These are phyloP conservation scores for Rissa tridactyla DNA, from an alignment of 2,113 vertebrate genomes.

Conservation along the genomic window DNA sequence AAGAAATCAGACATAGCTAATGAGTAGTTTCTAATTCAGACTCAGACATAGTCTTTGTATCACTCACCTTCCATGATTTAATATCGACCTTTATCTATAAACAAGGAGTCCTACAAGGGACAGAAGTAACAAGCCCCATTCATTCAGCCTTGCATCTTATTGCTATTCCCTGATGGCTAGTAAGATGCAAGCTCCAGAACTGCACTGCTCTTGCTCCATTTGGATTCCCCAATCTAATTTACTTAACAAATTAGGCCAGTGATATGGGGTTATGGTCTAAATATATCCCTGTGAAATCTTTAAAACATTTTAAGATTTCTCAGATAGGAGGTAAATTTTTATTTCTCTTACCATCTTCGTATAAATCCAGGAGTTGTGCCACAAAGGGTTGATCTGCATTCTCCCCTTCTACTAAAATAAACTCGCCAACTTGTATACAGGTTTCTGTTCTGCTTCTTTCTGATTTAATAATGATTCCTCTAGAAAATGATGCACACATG, in stretches of 20 bases:
- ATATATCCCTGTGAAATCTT: background rate
- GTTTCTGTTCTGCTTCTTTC: slow-evolving; percentile 58
- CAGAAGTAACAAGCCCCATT: background rate
- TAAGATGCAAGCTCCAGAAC: background rate
- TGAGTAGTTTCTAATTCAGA: background rate
- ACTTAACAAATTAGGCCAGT: background rate
- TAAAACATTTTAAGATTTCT: background rate
- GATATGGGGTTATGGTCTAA: background rate
- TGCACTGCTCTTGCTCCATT: background rate
- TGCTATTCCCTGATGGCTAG: background rate
- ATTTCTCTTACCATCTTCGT: slow-evolving; percentile 82
- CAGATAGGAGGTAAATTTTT: background rate
- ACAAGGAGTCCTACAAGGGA: background rate
- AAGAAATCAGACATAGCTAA: background rate
- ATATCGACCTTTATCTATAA: background rate
- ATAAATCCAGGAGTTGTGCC: slow-evolving; percentile 83
- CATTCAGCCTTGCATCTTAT: background rate
- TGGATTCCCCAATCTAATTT: background rate
- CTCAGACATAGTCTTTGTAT: background rate
- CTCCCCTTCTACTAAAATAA: slow-evolving; percentile 84
- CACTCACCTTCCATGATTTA: background rate
- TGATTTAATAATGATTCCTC: slow-evolving; percentile 77
- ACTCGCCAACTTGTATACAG: slow-evolving; percentile 77
- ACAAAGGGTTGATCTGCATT: slow-evolving; percentile 84
- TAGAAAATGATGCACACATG: slow-evolving; percentile 38